Evolutionary conservation across 1,140 invertebrate genomes (phyloP), one percentile per base, ranked within the genome.

Genomic region (Drosophila mayri): DNA sequence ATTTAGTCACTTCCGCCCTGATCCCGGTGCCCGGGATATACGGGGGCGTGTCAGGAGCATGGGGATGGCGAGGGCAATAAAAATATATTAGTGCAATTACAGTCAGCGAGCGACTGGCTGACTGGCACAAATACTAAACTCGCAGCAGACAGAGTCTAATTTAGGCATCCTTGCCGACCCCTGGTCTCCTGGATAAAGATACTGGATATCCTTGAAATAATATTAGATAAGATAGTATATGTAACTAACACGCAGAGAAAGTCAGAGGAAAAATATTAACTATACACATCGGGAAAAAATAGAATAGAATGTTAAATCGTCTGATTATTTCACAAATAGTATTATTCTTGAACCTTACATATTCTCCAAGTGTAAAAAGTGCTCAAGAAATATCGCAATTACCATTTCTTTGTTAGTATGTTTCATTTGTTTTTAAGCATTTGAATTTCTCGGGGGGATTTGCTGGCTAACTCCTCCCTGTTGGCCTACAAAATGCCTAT

Each of bases 71-170:
- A 54, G 37, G 68, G 84, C 85, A 90, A 90, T 90, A 90, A 90
- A 90, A 90, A 90, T 90, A 90, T 90, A 90, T 90, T 90, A 90
- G 86, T 90, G 85, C 85, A 90, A 90, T 90, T 90, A 90, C 85
- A 90, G 81, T 54, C 77, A 88, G 74, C 62, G 68, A 25, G n/a
- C 28, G 22, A 5, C 25, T 49, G 46, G 46, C 83, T 82, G 84
- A 58, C 61, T 59, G 14, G 40, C 35, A 66, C 62, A 58, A 30
- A 63, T 20, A 49, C 58, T 37, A 38, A 28, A 43, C 60, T 28
- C 16, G 14, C 35, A 52, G 52, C 74, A 65, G 71, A 70, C 74
- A 78, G 55, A 49, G 47, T 85, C 74, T 88, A 75, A 88, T 83
- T 88, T 88, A 84, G 84, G 73, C 79, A 66, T 47, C 72, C 54